Conservation (phyloP, 2,113 vertebrate species). For the Ophthalmolycus amberensis region DNA sequence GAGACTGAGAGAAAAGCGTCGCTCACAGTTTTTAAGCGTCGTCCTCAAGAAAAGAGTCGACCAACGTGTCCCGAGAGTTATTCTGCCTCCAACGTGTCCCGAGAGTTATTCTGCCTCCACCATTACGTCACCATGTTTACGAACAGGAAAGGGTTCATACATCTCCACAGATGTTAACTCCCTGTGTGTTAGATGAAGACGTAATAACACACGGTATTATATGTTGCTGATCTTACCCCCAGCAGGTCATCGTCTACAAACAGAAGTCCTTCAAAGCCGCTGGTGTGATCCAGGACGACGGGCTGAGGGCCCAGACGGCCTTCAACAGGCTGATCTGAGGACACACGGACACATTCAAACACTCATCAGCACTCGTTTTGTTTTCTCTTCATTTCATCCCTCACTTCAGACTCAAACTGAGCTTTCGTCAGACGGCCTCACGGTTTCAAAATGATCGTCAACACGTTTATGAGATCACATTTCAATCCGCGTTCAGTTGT, state of each 20-base stretch:
- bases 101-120: too few relatives aligned
- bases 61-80: too few relatives aligned
- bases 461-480: background rate
- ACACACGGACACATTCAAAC: background rate
- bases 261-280: conserved; percentile 95
- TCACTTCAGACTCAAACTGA: background rate
- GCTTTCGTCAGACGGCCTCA: background rate
- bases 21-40: too few relatives aligned
- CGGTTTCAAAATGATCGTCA: background rate
- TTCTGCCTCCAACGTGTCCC: too few relatives aligned
- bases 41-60: too few relatives aligned
- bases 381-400: background rate
- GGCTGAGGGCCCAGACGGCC: conserved; percentile 92
- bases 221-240: conserved; percentile 83
- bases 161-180: too few relatives aligned
- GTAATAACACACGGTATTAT: too few relatives aligned
- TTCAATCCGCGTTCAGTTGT: background rate
- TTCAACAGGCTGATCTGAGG: conserved; percentile 80
- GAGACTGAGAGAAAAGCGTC: too few relatives aligned
- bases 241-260: conserved; percentile 97
- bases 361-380: background rate
- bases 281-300: conserved; percentile 95
- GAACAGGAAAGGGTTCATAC: too few relatives aligned
- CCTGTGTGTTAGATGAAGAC: background rate
- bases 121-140: too few relatives aligned